phyloP scores from a whole-genome alignment of 30 jellyfish, hydroid and myxozoan species.

The Pelagia noctiluca region DNA sequence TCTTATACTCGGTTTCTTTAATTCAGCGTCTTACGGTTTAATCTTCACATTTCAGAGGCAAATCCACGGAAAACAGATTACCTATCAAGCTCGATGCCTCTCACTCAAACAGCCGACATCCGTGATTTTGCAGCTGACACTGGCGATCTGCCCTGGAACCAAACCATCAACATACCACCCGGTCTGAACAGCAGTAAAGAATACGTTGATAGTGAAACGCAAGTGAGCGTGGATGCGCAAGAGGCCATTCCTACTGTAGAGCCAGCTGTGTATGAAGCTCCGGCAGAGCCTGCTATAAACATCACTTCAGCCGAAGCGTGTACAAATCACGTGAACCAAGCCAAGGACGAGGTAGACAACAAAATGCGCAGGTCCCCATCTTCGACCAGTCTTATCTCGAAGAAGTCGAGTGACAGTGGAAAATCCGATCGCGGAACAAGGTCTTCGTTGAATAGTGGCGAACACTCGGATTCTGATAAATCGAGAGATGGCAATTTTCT shows the following conservation, averaged over 20 bases:
- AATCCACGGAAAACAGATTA: slow-evolving; percentile 26
- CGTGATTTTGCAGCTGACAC: slow-evolving; percentile 70
- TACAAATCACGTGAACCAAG: slow-evolving; percentile 4
- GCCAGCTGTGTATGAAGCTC: too few relatives aligned
- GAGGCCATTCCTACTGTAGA: slow-evolving; percentile 41
- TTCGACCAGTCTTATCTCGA: slow-evolving; percentile 62
- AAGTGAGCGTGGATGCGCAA: not conserved
- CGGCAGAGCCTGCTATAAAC: too few relatives aligned
- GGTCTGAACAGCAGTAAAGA: not conserved
- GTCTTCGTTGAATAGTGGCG: slow-evolving; percentile 51
- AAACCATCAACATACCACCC: slow-evolving; percentile 59
- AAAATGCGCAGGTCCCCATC: slow-evolving; percentile 37
- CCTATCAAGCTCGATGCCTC: slow-evolving; percentile 77
- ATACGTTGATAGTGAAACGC: not conserved
- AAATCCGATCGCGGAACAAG: slow-evolving; percentile 57
- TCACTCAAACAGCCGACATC: slow-evolving; percentile 8
- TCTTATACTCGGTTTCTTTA: too few relatives aligned
- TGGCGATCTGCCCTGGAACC: slow-evolving; percentile 33
- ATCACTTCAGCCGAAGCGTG: too few relatives aligned
- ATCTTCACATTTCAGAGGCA: too few relatives aligned
- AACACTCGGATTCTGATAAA: slow-evolving; percentile 59
- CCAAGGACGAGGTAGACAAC: slow-evolving; percentile 26
- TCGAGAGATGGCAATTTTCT: slow-evolving; percentile 47
- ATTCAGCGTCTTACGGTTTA: too few relatives aligned
- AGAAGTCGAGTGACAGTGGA: slow-evolving; percentile 67